These are phyloP conservation scores for Macrophya alboannulata DNA, from an alignment of 2,888 invertebrate genomes.

Conservation along the genomic window DNA sequence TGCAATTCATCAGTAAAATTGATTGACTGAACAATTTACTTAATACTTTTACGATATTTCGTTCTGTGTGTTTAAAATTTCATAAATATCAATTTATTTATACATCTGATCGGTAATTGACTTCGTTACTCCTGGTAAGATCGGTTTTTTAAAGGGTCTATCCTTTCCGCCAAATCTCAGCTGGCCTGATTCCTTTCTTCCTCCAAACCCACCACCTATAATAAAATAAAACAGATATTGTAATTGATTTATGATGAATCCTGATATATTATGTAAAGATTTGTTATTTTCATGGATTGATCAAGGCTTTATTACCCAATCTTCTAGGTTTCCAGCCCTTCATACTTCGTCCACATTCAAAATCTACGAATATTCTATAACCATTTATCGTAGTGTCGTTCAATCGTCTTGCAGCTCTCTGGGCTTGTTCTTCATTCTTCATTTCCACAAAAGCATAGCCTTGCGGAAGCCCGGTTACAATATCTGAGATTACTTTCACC, in stretches of 20 bases:
- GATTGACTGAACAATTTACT: neutral
- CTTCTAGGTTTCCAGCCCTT: slow-evolving; percentile 93
- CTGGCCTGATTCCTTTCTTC: slow-evolving; percentile 93
- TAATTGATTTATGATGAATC: slow-evolving; percentile 4
- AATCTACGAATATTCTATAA: slow-evolving; percentile 88
- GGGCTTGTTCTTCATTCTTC: slow-evolving; percentile 83
- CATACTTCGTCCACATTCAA: slow-evolving; percentile 87
- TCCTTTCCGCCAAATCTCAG: slow-evolving; percentile 92
- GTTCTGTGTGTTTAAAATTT: neutral
- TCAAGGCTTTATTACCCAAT: slow-evolving; percentile 81
- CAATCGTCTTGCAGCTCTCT: slow-evolving; percentile 84
- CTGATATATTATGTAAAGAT: neutral
- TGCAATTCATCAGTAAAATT: neutral
- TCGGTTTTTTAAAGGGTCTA: slow-evolving; percentile 88
- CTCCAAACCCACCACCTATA: slow-evolving; percentile 92
- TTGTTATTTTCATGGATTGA: neutral
- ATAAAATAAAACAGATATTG: slow-evolving; percentile 15
- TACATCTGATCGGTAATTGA: neutral
- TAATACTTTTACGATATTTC: neutral
- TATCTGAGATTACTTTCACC: slow-evolving; percentile 84
- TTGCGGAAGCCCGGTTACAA: slow-evolving; percentile 92
- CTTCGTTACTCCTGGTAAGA: slow-evolving; percentile 70
- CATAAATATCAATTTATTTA: neutral
- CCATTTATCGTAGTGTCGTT: slow-evolving; percentile 86
- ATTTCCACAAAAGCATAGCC: slow-evolving; percentile 95